phyloP scores from a whole-genome alignment of 2,888 invertebrate genomes.

The Micropterix aruncella region DNA sequence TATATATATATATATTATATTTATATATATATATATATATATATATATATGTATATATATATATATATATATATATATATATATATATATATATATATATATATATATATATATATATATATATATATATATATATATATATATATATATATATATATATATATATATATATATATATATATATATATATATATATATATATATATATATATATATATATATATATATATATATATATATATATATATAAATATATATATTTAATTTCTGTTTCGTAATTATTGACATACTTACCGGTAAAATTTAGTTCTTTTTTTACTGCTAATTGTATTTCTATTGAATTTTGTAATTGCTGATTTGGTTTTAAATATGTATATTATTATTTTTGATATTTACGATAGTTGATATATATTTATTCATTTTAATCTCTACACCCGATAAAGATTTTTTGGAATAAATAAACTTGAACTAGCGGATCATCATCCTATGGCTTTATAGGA shows the following conservation, averaged over 20 bases:
- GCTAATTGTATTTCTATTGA: too few species aligned
- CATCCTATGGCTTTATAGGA: too few species aligned
- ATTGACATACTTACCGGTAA: conserved; percentile 4
- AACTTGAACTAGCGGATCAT: too few species aligned
- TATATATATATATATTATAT: background rate
- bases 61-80: conserved; percentile 1
- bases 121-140: conserved; percentile 5
- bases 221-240: conserved; percentile 1
- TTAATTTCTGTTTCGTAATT: background rate
- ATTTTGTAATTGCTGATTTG: too few species aligned
- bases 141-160: conserved; percentile 4
- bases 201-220: conserved; percentile 6
- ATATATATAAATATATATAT: background rate
- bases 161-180: conserved; percentile 5
- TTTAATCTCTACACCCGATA: too few species aligned
- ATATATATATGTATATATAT: background rate
- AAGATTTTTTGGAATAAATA: too few species aligned
- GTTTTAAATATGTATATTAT: too few species aligned
- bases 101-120: conserved; percentile 6
- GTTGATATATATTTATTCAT: too few species aligned
- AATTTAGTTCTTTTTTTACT: too few species aligned
- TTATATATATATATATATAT: background rate
- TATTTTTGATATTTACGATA: too few species aligned
- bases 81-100: conserved; percentile 3
- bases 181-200: conserved; percentile 5